These are phyloP conservation scores for Odocoileus virginianus DNA, from an alignment of 2,113 vertebrate species.

Conservation along the genomic window DNA sequence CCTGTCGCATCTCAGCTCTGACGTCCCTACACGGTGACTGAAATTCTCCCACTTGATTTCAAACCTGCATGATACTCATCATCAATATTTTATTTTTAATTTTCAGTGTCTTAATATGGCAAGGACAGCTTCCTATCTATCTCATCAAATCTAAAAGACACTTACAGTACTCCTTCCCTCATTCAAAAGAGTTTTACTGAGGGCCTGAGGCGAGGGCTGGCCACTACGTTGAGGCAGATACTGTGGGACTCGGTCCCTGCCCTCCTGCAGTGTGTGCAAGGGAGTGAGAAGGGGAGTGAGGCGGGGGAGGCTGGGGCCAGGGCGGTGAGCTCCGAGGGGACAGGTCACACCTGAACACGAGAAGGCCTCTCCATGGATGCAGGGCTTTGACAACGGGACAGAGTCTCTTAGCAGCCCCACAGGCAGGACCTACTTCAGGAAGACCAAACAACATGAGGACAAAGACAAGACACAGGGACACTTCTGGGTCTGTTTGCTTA, in stretches of 20 bases:
- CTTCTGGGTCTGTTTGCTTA: neutral
- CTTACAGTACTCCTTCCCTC: neutral
- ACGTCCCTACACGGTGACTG: neutral
- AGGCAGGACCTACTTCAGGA: neutral
- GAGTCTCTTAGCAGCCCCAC: neutral
- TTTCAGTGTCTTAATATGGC: neutral
- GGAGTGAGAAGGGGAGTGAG: neutral
- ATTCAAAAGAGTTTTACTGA: constrained; percentile 19
- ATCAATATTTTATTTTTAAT: neutral
- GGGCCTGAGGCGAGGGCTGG: neutral
- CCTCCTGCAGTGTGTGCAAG: neutral
- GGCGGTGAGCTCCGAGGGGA: neutral
- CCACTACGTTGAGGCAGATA: neutral
- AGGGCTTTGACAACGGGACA: neutral
- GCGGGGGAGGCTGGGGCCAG: neutral
- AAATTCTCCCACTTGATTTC: neutral
- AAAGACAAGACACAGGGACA: neutral
- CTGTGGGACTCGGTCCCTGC: neutral
- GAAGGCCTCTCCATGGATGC: neutral
- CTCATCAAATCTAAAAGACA: neutral
- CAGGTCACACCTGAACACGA: neutral
- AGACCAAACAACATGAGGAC: neutral
- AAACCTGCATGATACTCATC: neutral
- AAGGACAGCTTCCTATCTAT: neutral
- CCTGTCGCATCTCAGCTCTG: neutral